Percentiles rank a stretch among this genome's conserved stretches.
Conservation (phyloP, 2,797 vertebrate genomes). For the Enteromius afrohamiltoni region DNA sequence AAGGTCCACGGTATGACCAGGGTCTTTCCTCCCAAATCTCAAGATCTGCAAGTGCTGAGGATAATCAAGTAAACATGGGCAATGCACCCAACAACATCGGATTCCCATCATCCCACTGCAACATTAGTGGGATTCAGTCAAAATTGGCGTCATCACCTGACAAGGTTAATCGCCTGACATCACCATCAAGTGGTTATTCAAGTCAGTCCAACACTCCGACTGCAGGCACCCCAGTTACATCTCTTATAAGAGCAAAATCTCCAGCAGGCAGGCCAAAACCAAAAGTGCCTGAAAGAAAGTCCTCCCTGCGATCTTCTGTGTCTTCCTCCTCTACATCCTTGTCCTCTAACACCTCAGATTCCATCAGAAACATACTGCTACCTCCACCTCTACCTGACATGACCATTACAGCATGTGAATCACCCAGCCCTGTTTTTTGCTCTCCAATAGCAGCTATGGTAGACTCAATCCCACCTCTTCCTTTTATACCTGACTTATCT, state of each 20-base stretch:
- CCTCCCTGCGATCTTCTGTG: conserved; percentile 85
- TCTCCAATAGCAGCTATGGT: background rate
- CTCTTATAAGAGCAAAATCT: conserved; percentile 74
- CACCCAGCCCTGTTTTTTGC: conserved; percentile 29
- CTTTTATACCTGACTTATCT: conserved; percentile 26
- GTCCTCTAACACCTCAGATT: conserved; percentile 55
- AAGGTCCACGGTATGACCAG: conserved; percentile 63
- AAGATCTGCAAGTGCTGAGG: conserved; percentile 55
- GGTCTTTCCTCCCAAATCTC: conserved; percentile 60
- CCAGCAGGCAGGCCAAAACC: conserved; percentile 83
- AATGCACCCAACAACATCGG: conserved; percentile 60
- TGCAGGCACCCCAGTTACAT: conserved; percentile 84
- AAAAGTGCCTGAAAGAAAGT: conserved; percentile 91
- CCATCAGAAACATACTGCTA: conserved; percentile 49
- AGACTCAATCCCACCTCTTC: conserved; percentile 17
- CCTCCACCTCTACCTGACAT: conserved; percentile 60
- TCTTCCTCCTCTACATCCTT: conserved; percentile 82
- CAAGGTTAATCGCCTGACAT: conserved; percentile 82
- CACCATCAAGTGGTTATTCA: conserved; percentile 91
- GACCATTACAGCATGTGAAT: conserved; percentile 11
- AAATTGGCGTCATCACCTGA: conserved; percentile 70
- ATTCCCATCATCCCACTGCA: conserved; percentile 41
- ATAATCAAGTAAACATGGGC: conserved; percentile 65
- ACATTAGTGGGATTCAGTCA: conserved; percentile 61
- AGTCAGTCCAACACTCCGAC: conserved; percentile 92